A percentile compares a stretch with the other conserved stretches of the same genome.
Evolutionary conservation across 2,888 invertebrate genomes (phyloP).

Genomic region (Sphaerophoria rueppellii): DNA sequence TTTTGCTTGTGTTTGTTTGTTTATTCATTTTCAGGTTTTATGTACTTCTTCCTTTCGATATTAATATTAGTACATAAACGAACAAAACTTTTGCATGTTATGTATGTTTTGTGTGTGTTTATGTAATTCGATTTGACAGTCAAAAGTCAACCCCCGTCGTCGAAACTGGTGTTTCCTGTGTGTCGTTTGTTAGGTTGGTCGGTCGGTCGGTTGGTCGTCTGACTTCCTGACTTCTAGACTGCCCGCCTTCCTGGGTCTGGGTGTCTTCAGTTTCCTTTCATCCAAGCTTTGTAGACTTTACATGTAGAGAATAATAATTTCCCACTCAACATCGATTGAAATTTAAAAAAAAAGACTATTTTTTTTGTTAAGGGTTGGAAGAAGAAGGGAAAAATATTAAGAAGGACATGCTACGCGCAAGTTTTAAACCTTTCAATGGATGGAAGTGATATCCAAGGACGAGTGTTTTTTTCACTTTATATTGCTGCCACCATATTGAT

Average conservation of each 20-base stretch:
- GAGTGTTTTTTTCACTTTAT: slow-evolving; percentile 29
- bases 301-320: slow-evolving; percentile 70
- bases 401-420: slow-evolving; percentile 65
- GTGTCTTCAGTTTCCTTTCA: slow-evolving; percentile 34
- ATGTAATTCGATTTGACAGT: slow-evolving; percentile 68
- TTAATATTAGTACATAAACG: slow-evolving; percentile 50
- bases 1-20: slow-evolving; percentile 67
- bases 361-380: not conserved
- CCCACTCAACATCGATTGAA: slow-evolving; percentile 71
- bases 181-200: too few species aligned
- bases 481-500: slow-evolving; percentile 18
- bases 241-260: slow-evolving; percentile 8
- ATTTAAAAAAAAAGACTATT: slow-evolving; percentile 62
- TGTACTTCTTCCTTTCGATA: slow-evolving; percentile 64
- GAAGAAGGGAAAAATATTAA: not conserved
- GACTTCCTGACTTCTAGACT: not conserved
- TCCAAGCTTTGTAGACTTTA: slow-evolving; percentile 64
- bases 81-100: too few species aligned
- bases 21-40: slow-evolving; percentile 66
- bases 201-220: too few species aligned
- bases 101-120: not conserved
- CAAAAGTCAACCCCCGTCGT: slow-evolving; percentile 59
- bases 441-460: slow-evolving; percentile 32
- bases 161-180: slow-evolving; percentile 32
- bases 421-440: slow-evolving; percentile 50